Percentiles rank a stretch among this genome's conserved stretches.
Conservation (phyloP, 2,113 vertebrate genomes). For the Eulacestoma nigropectus region DNA sequence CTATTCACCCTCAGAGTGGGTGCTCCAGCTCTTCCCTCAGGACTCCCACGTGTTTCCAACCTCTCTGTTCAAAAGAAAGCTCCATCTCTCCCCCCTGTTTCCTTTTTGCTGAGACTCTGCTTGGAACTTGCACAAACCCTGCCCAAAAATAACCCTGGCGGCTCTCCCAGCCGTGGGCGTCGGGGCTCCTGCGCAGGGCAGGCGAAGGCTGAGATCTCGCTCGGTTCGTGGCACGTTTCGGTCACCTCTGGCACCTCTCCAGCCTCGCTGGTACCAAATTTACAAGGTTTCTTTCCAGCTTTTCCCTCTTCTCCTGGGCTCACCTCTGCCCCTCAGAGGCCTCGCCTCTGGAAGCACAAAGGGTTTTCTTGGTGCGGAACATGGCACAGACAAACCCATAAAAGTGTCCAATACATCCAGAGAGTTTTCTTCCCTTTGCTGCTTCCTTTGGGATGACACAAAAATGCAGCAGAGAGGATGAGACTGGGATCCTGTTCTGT, state of each 20-base stretch:
- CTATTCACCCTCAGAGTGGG: neutral
- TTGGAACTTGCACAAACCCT: neutral
- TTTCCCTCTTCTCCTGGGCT: neutral
- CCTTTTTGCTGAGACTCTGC: neutral
- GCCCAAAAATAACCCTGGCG: slow-evolving; percentile 43
- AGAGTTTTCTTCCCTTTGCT: neutral
- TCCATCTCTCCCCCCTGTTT: neutral
- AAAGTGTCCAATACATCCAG: neutral
- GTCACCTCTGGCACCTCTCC: neutral
- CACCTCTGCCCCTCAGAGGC: neutral
- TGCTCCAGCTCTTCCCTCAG: neutral
- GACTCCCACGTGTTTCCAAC: neutral
- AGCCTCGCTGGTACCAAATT: neutral
- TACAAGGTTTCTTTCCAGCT: neutral
- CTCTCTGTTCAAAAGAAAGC: neutral
- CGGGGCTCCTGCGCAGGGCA: neutral
- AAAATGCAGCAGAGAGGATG: neutral
- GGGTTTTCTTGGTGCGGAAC: neutral
- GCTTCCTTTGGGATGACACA: neutral
- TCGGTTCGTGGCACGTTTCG: neutral
- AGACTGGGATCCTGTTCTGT: neutral
- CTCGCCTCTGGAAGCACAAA: neutral
- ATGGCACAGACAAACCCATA: neutral
- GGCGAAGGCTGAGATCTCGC: neutral
- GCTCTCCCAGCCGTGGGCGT: slow-evolving; percentile 31